phyloP scores from a whole-genome alignment of 1,140 invertebrate species.

The Trypoxylus dichotomus region DNA sequence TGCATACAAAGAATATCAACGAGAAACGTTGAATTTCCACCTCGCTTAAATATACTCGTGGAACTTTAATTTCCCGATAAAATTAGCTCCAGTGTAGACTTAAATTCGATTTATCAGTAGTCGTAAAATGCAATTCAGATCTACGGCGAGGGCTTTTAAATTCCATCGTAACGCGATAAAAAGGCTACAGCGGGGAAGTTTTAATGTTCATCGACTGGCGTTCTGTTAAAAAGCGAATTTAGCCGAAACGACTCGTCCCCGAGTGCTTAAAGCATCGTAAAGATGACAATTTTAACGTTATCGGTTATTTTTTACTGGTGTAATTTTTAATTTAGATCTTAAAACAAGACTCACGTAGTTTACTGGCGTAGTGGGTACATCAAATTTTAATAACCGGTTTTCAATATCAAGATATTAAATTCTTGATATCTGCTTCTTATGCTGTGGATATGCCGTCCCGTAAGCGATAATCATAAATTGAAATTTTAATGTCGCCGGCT shows the following conservation, averaged over 20 bases:
- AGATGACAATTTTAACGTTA: not conserved
- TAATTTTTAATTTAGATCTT: not conserved
- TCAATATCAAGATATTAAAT: not conserved
- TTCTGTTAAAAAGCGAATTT: not conserved
- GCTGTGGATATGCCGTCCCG: not conserved
- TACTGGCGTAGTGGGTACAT: not conserved
- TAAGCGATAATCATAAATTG: too few species aligned
- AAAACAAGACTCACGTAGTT: not conserved
- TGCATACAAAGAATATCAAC: not conserved
- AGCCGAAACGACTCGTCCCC: not conserved
- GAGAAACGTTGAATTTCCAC: not conserved
- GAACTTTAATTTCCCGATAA: not conserved
- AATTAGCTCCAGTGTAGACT: not conserved
- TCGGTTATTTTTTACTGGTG: not conserved
- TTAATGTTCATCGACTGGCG: not conserved
- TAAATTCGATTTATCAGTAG: not conserved
- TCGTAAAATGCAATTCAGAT: not conserved
- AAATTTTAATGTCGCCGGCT: too few species aligned
- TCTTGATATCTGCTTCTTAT: not conserved
- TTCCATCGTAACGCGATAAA: not conserved
- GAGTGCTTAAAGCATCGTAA: not conserved
- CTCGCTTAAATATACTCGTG: not conserved
- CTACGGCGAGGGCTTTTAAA: not conserved
- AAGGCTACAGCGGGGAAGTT: not conserved
- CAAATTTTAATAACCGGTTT: not conserved